A percentile compares a stretch with the other conserved stretches of the same genome.
Evolutionary conservation across 2,888 invertebrate species (phyloP).

Genomic region (Glyphotaelius pellucidus): DNA sequence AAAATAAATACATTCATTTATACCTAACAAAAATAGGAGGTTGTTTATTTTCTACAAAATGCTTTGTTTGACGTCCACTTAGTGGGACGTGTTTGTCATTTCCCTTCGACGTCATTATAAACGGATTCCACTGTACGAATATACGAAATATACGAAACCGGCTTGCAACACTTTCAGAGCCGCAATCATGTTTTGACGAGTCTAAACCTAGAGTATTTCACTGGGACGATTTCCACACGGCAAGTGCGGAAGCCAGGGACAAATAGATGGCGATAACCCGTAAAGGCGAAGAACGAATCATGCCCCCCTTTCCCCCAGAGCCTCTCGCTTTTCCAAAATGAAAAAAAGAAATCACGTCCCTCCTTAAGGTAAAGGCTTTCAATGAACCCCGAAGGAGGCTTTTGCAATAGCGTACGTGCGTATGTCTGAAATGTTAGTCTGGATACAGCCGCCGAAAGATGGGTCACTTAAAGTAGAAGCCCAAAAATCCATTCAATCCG

Average conservation of each 20-base stretch:
- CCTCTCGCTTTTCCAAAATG: slow-evolving; percentile 47
- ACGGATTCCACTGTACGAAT: too few species aligned
- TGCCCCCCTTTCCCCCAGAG: slow-evolving; percentile 42
- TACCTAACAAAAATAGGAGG: too few species aligned
- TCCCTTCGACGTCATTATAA: too few species aligned
- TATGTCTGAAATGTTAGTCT: slow-evolving; percentile 13
- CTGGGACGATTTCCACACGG: slow-evolving; percentile 12
- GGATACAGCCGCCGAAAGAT: neutral
- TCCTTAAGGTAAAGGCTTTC: slow-evolving; percentile 53
- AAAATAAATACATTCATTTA: too few species aligned
- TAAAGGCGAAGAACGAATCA: slow-evolving; percentile 60
- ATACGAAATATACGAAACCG: too few species aligned
- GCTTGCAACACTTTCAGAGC: neutral
- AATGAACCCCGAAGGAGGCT: slow-evolving; percentile 39
- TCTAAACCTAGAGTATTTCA: slow-evolving; percentile 17
- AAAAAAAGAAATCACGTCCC: slow-evolving; percentile 54
- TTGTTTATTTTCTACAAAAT: too few species aligned
- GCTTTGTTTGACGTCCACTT: too few species aligned
- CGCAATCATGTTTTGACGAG: neutral
- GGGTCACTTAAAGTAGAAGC: neutral
- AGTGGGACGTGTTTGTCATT: too few species aligned
- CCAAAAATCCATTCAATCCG: neutral
- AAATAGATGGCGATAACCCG: slow-evolving; percentile 63
- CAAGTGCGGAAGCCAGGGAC: slow-evolving; percentile 50
- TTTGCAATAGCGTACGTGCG: slow-evolving; percentile 37